Base-by-base conservation (phyloP, 2,797 vertebrate species). In the Tachyglossus aculeatus region DNA sequence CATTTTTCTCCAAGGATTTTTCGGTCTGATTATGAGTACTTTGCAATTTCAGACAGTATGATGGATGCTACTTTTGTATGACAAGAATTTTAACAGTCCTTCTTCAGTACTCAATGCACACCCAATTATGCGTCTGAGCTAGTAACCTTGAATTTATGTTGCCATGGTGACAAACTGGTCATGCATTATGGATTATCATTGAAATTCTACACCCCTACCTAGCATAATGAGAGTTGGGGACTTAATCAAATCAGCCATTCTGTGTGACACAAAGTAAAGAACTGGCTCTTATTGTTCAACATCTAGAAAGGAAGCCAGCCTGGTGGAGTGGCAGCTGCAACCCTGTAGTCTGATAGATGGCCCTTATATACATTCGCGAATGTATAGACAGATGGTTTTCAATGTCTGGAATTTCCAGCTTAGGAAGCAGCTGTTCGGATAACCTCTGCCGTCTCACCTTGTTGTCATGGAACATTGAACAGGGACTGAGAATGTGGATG, bases 101-200 rank as follows among this genome's bases (percentile, higher is more conserved):
- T 94, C 95, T 95, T 94, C 96, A 94, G 95, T 93, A 92, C 96
- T 96, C 95, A 93, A 88, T 94, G 96, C 95, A 92, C 96, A 96
- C 95, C 97, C 97, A 98, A 98, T 99, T 98, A 99, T 96, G 96
- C 94, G 93, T 97, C 96, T 95, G 96, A 95, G 96, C 96, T 93
- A 93, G 97, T 98, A 99, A 98, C 98, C 98, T 99, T 99, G 98
- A 98, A 98, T 98, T 98, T 99, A 98, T 98, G 98, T 99, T 96
- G 92, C 96, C 96, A 99, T 99, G 95, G 96, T 66, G 93, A 99
- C 96, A 95, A 96, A 95, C 94, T 96, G 96, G 96, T 98, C 96
- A 99, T 98, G 98, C 97, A 99, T 99, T 99, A 98, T 99, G 96
- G 96, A 98, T 99, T 96, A 97, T 96, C 96, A 98, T 98, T 98